phyloP scores from a whole-genome alignment of 2,888 invertebrate species.

The Drosophila mimica region DNA sequence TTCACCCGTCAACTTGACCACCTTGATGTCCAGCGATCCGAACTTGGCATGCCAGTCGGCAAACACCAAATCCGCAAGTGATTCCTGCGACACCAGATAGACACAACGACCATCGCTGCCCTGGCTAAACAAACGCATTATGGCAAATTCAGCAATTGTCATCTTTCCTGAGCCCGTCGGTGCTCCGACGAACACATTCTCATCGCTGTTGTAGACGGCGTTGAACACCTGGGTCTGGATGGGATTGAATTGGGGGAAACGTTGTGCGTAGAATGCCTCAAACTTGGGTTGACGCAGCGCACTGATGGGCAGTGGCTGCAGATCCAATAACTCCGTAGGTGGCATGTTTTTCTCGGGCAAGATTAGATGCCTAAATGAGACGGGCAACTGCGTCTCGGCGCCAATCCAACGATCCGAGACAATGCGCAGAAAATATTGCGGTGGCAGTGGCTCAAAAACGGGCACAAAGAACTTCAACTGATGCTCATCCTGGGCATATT shows the following conservation, averaged over 20 bases:
- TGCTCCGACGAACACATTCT: constrained; percentile 98
- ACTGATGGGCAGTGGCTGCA: constrained; percentile 97
- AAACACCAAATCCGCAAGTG: constrained; percentile 95
- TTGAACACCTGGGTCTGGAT: constrained; percentile 99
- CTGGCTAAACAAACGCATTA: constrained; percentile 93
- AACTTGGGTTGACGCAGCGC: constrained; percentile 95
- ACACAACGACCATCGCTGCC: constrained; percentile 94
- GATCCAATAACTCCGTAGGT: constrained; percentile 97
- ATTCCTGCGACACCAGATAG: constrained; percentile 96
- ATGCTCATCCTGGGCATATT: constrained; percentile 97
- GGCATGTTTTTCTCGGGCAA: constrained; percentile 99
- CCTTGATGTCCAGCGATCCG: constrained; percentile 91
- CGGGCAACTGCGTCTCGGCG: constrained; percentile 97
- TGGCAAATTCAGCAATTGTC: constrained; percentile 97
- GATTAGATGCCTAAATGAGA: constrained; percentile 98
- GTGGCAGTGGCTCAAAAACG: constrained; percentile 98
- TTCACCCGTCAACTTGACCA: constrained; percentile 97
- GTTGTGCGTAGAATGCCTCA: constrained; percentile 93
- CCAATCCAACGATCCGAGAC: constrained; percentile 97
- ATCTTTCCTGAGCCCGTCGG: constrained; percentile 97
- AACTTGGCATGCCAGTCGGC: constrained; percentile 97
- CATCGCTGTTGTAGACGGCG: constrained; percentile 98
- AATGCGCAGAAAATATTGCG: constrained; percentile 97
- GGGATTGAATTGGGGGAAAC: constrained; percentile 97
- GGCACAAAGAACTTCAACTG: constrained; percentile 99